Evolutionary conservation across 2,113 vertebrate species (phyloP), one percentile per base, ranked within the genome.

Genomic region (Dromiciops gliroides): DNA sequence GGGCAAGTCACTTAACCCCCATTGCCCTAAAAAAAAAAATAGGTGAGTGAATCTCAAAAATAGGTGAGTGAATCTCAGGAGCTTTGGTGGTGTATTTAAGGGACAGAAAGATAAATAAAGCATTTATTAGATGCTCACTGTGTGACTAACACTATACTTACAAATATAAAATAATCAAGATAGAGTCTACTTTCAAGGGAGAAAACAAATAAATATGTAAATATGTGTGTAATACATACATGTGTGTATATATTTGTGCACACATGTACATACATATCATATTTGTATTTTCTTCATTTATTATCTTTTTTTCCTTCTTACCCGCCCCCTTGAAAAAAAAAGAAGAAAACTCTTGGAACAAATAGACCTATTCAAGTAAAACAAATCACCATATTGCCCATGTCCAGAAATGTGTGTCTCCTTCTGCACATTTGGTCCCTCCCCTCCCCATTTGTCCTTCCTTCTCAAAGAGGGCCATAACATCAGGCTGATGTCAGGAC

Each of bases 1-100:
- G n/a, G n/a, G n/a, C n/a, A n/a, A n/a, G n/a, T n/a, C n/a, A n/a
- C n/a, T n/a, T n/a, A n/a, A n/a, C n/a, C n/a, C n/a, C n/a, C n/a
- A n/a, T n/a, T n/a, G n/a, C n/a, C n/a, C n/a, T n/a, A n/a, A n/a
- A n/a, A n/a, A n/a, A n/a, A n/a, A n/a, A n/a, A n/a, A n/a, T n/a
- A n/a, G n/a, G n/a, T n/a, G n/a, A n/a, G n/a, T n/a, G n/a, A n/a
- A n/a, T n/a, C n/a, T n/a, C n/a, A n/a, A n/a, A n/a, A n/a, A n/a
- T n/a, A n/a, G n/a, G n/a, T 93, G 60, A 92, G 48, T 94, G 50
- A 89, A 92, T 92, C 37, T 96, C 25, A 93, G 92, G 67, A 89
- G 52, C 89, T 56, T 22, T 90, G n/a, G 19, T 50, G 67, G 37
- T 1, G 16, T 83, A 83, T 83, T 22, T 44, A 44, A 93, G 51